Evolutionary conservation across 2,888 invertebrate genomes (phyloP).

Genomic region (Hirudinaria manillensis): DNA sequence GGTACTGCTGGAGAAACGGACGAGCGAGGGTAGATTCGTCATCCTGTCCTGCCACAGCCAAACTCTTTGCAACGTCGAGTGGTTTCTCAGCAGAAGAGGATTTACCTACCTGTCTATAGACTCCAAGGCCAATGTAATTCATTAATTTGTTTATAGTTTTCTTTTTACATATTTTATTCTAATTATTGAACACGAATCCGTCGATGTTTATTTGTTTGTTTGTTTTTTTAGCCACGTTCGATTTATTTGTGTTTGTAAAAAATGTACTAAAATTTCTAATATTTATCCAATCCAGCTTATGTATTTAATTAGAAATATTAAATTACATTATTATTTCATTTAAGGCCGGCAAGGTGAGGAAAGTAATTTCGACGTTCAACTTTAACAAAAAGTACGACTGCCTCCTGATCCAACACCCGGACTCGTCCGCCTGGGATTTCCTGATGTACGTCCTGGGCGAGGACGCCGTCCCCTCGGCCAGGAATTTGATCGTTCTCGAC

Average conservation of each 20-base stretch:
- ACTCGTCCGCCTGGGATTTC: not conserved
- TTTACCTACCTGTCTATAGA: not conserved
- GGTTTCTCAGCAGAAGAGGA: not conserved
- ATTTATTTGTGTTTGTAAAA: no score
- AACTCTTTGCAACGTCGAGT: not conserved
- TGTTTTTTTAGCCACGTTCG: no score
- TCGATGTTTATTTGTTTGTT: no score
- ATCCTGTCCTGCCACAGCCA: not conserved
- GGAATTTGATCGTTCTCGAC: not conserved
- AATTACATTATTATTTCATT: not conserved
- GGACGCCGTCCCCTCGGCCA: not conserved
- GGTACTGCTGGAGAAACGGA: not conserved
- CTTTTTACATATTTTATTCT: no score
- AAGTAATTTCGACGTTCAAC: not conserved
- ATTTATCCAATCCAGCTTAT: no score
- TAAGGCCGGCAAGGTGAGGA: not conserved
- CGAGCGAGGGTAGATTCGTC: constrained; percentile 1
- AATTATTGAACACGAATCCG: no score
- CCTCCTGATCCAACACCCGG: not conserved
- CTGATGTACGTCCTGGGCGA: not conserved
- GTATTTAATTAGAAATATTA: not conserved
- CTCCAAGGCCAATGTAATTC: not conserved
- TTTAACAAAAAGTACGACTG: not conserved
- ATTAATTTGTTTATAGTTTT: no score
- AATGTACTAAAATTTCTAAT: no score